These are phyloP conservation scores for Idaea aversata DNA, from an alignment of 2,888 invertebrate species.

Conservation along the genomic window DNA sequence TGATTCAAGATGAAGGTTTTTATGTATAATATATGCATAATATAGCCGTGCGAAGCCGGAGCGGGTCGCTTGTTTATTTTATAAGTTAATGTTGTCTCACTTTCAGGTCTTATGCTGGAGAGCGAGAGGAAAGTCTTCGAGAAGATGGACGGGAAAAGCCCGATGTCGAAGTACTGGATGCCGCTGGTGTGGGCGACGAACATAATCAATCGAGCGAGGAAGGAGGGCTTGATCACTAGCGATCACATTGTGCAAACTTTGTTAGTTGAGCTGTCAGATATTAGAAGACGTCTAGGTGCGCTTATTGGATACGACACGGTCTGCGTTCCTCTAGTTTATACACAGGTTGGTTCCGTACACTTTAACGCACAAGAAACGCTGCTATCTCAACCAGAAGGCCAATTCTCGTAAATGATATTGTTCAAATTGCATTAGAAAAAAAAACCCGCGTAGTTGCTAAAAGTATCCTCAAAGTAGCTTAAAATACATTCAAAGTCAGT, in stretches of 20 bases:
- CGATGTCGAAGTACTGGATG: slow-evolving; percentile 95
- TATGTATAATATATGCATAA: no score
- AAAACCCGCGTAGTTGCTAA: no score
- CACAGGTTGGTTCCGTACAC: slow-evolving; percentile 83
- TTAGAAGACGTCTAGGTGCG: slow-evolving; percentile 89
- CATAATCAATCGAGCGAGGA: slow-evolving; percentile 92
- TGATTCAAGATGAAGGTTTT: no score
- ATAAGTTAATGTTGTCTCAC: slow-evolving; percentile 20
- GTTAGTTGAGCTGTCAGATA: slow-evolving; percentile 93
- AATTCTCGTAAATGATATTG: no score
- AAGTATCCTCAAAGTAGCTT: no score
- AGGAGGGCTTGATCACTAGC: slow-evolving; percentile 90
- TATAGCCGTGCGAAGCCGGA: no score
- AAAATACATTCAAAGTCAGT: no score
- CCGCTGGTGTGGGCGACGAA: slow-evolving; percentile 96
- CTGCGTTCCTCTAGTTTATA: slow-evolving; percentile 94
- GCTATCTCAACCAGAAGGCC: neutral
- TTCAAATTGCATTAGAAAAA: no score
- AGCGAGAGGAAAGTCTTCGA: slow-evolving; percentile 95
- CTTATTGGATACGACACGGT: slow-evolving; percentile 95
- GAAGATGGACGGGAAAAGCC: slow-evolving; percentile 92
- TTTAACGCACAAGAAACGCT: neutral
- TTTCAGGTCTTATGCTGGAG: slow-evolving; percentile 92
- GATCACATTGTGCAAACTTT: slow-evolving; percentile 97
- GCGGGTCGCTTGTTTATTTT: neutral